These are phyloP conservation scores for Gallinago jamesoni DNA, from an alignment of 2,113 vertebrate genomes.

Conservation along the genomic window DNA sequence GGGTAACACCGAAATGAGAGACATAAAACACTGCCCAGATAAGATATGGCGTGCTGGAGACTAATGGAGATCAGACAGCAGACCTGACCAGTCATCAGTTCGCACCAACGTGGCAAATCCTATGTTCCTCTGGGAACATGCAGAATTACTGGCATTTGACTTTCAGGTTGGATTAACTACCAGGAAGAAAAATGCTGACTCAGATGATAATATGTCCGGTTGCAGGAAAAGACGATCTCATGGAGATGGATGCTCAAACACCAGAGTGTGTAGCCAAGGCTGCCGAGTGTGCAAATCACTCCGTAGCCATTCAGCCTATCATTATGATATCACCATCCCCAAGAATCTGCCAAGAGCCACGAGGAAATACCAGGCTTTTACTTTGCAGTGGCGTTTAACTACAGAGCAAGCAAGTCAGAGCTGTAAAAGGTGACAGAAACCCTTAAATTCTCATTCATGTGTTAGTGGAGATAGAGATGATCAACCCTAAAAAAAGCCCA, in stretches of 20 bases:
- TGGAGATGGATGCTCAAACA: background rate
- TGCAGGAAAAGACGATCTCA: background rate
- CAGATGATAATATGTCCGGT: background rate
- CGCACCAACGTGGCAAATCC: background rate
- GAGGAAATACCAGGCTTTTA: slow-evolving; percentile 15
- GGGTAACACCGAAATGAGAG: background rate
- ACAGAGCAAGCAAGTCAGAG: slow-evolving; percentile 23
- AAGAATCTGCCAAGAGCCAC: background rate
- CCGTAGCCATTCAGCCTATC: background rate
- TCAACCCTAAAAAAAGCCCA: background rate
- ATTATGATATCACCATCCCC: background rate
- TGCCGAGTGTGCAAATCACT: slow-evolving; percentile 1
- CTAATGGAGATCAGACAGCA: background rate
- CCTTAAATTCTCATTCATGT: background rate
- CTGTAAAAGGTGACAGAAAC: slow-evolving; percentile 16
- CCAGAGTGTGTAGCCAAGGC: background rate
- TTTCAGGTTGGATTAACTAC: background rate
- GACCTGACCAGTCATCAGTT: background rate
- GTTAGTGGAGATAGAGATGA: background rate
- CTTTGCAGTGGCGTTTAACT: slow-evolving; percentile 37
- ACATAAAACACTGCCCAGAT: background rate
- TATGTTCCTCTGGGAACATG: background rate
- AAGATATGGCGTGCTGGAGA: background rate
- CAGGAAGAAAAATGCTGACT: slow-evolving; percentile 26
- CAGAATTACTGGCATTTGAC: background rate